Evolutionary conservation across 2,888 invertebrate genomes (phyloP).

Genomic region (Dryobotodes eremita): DNA sequence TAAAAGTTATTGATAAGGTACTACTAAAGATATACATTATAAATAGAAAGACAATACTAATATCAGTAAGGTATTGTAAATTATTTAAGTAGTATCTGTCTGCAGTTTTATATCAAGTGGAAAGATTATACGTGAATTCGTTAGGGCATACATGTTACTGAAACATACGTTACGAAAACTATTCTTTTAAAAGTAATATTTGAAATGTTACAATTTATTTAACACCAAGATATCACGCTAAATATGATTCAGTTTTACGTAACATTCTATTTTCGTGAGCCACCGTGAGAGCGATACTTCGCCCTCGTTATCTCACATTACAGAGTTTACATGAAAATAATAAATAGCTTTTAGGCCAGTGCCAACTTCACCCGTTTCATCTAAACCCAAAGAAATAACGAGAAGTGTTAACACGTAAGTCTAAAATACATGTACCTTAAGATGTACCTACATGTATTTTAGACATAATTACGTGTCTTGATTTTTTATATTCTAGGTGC

Average conservation of each 20-base stretch:
- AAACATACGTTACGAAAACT: neutral
- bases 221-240: slow-evolving; percentile 34
- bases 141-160: neutral
- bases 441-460: no score
- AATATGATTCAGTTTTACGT: slow-evolving; percentile 33
- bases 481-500: neutral
- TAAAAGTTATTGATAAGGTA: slow-evolving; percentile 3
- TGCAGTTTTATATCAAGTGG: neutral
- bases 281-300: slow-evolving; percentile 11
- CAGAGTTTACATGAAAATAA: slow-evolving; percentile 48
- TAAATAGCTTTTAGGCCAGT: slow-evolving; percentile 39
- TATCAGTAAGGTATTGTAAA: neutral
- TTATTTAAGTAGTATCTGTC: neutral
- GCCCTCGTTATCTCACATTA: slow-evolving; percentile 1
- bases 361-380: slow-evolving; percentile 32
- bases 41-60: neutral
- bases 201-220: slow-evolving; percentile 8
- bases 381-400: neutral
- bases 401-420: neutral
- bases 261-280: slow-evolving; percentile 37
- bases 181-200: slow-evolving; percentile 27
- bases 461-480: neutral
- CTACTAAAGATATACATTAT: neutral
- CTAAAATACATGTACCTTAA: neutral
- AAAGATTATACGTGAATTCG: slow-evolving; percentile 13